A percentile compares a stretch with the other conserved stretches of the same genome.
phyloP scores from a whole-genome alignment of 2,797 vertebrate species.

The Anas capensis region DNA sequence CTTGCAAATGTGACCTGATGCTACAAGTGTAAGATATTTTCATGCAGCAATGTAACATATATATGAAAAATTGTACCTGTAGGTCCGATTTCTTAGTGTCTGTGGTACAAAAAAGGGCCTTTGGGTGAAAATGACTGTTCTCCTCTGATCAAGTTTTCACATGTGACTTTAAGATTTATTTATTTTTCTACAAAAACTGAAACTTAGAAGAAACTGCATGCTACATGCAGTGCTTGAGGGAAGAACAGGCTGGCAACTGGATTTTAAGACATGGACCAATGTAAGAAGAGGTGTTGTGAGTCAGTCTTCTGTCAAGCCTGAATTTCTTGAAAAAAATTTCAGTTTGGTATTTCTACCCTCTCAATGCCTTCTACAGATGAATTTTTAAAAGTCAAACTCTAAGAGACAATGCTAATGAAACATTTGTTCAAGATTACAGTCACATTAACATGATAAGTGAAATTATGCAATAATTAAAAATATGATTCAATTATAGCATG shows the following conservation, averaged over 20 bases:
- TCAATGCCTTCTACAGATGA: not conserved
- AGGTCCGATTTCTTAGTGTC: not conserved
- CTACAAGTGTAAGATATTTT: not conserved
- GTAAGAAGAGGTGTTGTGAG: not conserved
- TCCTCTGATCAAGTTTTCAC: not conserved
- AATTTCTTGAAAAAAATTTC: not conserved
- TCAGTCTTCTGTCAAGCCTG: not conserved
- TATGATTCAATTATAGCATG: not conserved
- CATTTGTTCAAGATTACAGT: not conserved
- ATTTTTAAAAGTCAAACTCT: not conserved
- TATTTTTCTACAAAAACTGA: not conserved
- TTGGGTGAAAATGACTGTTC: not conserved
- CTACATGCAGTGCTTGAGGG: not conserved
- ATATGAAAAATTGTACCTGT: not conserved
- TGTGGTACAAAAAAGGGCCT: not conserved
- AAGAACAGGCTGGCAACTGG: not conserved
- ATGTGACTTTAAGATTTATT: not conserved
- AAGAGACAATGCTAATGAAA: not conserved
- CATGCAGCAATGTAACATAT: not conserved
- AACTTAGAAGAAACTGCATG: not conserved
- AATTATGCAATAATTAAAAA: not conserved
- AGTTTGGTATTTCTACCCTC: not conserved
- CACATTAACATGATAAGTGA: not conserved
- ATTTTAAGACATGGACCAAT: not conserved
- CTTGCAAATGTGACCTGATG: not conserved